phyloP scores from a whole-genome alignment of 2,113 vertebrate genomes.

The Protobothrops flavoviridis region DNA sequence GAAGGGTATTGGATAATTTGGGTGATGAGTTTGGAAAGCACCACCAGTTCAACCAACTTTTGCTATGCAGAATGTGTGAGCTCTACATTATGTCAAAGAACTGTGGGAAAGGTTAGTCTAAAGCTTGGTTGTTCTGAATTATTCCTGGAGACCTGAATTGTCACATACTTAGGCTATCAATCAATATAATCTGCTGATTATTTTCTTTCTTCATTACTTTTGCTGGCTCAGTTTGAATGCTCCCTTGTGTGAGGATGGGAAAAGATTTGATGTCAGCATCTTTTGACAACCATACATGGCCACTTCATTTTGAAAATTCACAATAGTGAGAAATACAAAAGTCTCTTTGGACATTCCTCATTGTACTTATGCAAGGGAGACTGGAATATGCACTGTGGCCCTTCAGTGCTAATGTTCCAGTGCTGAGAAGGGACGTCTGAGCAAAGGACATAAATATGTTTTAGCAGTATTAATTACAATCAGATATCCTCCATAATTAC shows the following conservation, averaged over 20 bases:
- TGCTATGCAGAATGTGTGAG: fast-evolving
- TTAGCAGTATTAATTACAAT: not conserved
- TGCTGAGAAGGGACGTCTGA: not conserved
- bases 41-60: not conserved
- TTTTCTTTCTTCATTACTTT: not conserved
- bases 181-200: not conserved
- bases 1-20: fast-evolving
- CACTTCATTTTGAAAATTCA: not conserved
- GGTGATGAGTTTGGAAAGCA: fast-evolving
- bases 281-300: slow-evolving; percentile 7
- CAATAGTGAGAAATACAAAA: not conserved
- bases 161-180: not conserved
- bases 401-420: not conserved
- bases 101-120: fast-evolving
- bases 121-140: not conserved
- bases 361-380: not conserved
- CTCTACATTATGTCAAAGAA: fast-evolving
- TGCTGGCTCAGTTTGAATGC: not conserved
- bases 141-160: too few relatives aligned
- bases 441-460: not conserved
- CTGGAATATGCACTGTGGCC: not conserved
- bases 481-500: not conserved
- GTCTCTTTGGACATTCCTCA: not conserved
- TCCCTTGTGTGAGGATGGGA: fast-evolving
- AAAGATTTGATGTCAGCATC: not conserved